Base-by-base conservation (phyloP, 2,797 vertebrate genomes). In the Microctenopoma steveboyesi region DNA sequence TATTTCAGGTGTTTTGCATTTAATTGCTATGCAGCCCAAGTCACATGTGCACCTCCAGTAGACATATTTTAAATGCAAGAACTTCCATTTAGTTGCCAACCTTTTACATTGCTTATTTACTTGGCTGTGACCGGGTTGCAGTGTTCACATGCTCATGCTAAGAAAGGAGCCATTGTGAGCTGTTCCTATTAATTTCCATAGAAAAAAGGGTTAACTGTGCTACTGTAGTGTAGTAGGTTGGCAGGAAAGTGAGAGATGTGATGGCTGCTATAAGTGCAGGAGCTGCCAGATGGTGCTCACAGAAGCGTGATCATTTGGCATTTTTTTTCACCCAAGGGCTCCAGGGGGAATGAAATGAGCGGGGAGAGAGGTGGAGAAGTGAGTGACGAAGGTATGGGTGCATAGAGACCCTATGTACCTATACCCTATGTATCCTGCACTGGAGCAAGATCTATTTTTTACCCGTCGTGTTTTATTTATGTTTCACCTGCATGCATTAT, bases 221-320 rank as follows among this genome's bases (percentile, higher is more conserved):
- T 57, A 37, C 74, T 64, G 70, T 43, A 42, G 63, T 61, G 54
- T 39, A 63, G 45, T 66, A 73, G 72, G 67, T 70, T 72, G 77
- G 73, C 72, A 78, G 71, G 45, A 67, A 82, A 84, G 77, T 86
- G 77, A 68, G 65, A 62, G 78, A 90, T 84, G 73, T 84, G 84
- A 90, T 84, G 84, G 82, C 76, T 81, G 83, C 88, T 89, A 75
- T 86, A 88, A 92, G 91, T 89, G 89, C 86, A 79, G 46, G 18
- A 78, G 85, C 88, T 91, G 88, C 92, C 92, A 95, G 92, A 94
- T 94, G 93, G 92, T 93, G 92, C 84, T 92, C 91, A 89, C 84
- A 79, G 90, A 90, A 92, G 90, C 88, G 71, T 93, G 92, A 91
- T 91, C 84, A 90, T 92, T 90, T 90, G 89, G 84, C 81, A 76